These are phyloP conservation scores for Morpho helenor DNA, from an alignment of 2,888 invertebrate species.

Conservation along the genomic window DNA sequence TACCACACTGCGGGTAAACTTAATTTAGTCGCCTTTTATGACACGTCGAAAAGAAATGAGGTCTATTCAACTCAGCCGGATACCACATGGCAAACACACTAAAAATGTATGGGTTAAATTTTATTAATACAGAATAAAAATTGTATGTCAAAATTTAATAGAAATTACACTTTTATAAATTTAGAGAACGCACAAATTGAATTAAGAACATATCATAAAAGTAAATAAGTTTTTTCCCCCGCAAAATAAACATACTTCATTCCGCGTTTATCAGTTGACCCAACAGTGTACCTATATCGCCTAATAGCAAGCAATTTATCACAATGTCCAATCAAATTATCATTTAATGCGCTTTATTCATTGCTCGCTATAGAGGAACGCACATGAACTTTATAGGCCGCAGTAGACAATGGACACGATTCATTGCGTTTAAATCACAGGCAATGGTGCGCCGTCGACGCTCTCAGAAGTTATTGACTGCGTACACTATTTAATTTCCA, in stretches of 20 bases:
- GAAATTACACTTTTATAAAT: too few relatives aligned
- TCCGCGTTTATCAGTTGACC: constrained; percentile 14
- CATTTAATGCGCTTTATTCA: constrained; percentile 40
- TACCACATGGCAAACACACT: too few relatives aligned
- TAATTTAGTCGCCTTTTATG: too few relatives aligned
- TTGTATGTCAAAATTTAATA: not conserved
- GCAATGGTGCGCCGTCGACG: constrained; percentile 51
- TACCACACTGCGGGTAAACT: too few relatives aligned
- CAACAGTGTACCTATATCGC: constrained; percentile 35
- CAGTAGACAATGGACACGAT: constrained; percentile 53
- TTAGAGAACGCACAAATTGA: too few relatives aligned
- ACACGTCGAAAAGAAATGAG: too few relatives aligned
- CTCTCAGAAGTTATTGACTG: constrained; percentile 54
- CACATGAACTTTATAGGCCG: constrained; percentile 39
- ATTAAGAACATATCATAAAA: not conserved
- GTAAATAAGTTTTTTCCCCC: not conserved
- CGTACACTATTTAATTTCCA: constrained; percentile 40
- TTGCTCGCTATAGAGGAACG: constrained; percentile 38
- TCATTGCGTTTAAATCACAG: constrained; percentile 51
- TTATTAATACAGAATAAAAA: not conserved
- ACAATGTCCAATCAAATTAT: constrained; percentile 36
- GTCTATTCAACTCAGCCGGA: too few relatives aligned
- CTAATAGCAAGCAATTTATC: constrained; percentile 44
- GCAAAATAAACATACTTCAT: not conserved
- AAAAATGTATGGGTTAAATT: too few relatives aligned